phyloP scores from a whole-genome alignment of 2,113 vertebrate species.

The Malurus melanocephalus region DNA sequence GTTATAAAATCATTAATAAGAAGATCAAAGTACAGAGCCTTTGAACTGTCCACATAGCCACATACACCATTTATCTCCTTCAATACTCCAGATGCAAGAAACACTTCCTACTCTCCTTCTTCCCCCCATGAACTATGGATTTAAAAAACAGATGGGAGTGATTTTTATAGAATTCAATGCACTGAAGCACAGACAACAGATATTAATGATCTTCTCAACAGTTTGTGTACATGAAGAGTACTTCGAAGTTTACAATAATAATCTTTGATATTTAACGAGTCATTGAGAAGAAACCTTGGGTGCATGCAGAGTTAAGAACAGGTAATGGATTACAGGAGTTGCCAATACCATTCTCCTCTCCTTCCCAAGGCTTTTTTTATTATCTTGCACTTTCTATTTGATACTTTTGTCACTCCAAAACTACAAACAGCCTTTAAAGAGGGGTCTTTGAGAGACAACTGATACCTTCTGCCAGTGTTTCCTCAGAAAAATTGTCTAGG shows the following conservation, averaged over 20 bases:
- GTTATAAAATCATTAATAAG: background rate
- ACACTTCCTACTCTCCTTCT: background rate
- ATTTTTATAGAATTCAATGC: background rate
- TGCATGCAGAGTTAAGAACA: fast-evolving
- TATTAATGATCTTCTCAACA: background rate
- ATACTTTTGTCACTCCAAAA: background rate
- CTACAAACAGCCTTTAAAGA: background rate
- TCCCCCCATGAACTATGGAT: background rate
- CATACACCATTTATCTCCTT: background rate
- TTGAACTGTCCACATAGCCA: background rate
- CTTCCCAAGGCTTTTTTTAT: background rate
- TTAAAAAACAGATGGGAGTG: background rate
- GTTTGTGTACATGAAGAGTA: background rate
- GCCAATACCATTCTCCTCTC: background rate
- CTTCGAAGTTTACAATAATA: background rate
- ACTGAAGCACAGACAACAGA: background rate
- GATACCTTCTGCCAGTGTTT: slow-evolving; percentile 32
- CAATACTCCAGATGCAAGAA: background rate
- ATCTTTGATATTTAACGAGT: background rate
- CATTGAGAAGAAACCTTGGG: background rate
- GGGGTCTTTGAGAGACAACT: background rate
- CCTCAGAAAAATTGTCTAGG: slow-evolving; percentile 33
- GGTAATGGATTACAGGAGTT: background rate
- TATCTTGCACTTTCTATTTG: background rate
- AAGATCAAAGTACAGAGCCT: background rate